Percentiles rank a stretch among this genome's conserved stretches.
Conservation (phyloP, 1,140 invertebrate species). For the Phymastichus coffea region DNA sequence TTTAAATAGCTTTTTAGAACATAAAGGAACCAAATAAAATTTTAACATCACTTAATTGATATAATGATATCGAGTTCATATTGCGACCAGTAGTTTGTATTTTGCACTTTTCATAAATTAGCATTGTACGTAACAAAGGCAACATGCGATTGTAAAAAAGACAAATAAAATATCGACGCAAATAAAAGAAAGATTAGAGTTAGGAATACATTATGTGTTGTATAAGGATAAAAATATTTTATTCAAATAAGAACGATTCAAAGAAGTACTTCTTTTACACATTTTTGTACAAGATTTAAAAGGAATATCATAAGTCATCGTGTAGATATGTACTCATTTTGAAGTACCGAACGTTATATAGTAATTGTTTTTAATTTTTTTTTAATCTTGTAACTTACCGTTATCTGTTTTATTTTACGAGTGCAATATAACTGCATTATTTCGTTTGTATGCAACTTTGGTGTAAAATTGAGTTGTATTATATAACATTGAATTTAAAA, state of each 20-base stretch:
- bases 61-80: neutral
- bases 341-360: conserved; percentile 13
- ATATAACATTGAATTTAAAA: too few species aligned
- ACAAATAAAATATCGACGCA: neutral
- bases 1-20: too few species aligned
- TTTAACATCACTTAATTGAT: too few species aligned
- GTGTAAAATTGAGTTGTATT: too few species aligned
- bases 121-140: neutral
- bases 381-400: conserved; percentile 28
- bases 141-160: neutral
- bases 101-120: conserved; percentile 4
- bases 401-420: conserved; percentile 22
- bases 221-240: conserved; percentile 21
- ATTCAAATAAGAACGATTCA: neutral
- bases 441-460: neutral
- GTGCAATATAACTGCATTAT: conserved; percentile 18
- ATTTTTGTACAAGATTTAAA: conserved; percentile 20
- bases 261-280: conserved; percentile 20
- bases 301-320: conserved; percentile 1
- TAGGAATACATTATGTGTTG: conserved; percentile 11
- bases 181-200: neutral
- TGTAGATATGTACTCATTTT: conserved; percentile 22
- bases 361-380: conserved; percentile 13
- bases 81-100: conserved; percentile 1
- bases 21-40: too few species aligned